Conservation (phyloP, 2,113 vertebrate species). For the Phrynocephalus versicolor region DNA sequence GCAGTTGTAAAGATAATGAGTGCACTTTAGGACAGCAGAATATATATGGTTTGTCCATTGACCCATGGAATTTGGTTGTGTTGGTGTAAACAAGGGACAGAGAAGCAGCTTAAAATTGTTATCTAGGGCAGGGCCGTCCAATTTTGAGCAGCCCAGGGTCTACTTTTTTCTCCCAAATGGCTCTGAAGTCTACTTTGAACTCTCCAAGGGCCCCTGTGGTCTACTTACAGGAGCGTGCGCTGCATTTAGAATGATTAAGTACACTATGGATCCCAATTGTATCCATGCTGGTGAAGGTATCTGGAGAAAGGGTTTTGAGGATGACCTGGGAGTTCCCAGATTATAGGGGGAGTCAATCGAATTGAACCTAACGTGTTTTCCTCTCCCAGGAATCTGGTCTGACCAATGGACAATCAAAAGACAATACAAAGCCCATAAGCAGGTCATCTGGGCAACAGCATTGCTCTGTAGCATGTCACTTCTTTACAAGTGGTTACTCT, state of each 20-base stretch:
- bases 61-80: not conserved
- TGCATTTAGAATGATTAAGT: no score
- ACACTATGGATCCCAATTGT: no score
- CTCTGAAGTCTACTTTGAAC: no score
- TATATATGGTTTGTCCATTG: not conserved
- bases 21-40: not conserved
- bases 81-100: not conserved
- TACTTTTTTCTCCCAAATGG: no score
- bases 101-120: no score
- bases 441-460: not conserved
- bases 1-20: not conserved
- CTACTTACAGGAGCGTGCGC: no score
- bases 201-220: no score
- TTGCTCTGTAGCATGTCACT: not conserved
- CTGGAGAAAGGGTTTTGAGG: not conserved
- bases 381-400: not conserved
- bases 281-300: not conserved
- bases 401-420: not conserved
- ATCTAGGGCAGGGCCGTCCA: no score
- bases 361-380: no score
- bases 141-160: no score
- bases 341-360: no score
- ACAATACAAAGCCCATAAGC: not conserved
- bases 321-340: no score
- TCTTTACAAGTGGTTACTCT: not conserved